Conservation (phyloP, 2,888 invertebrate species). For the Spodoptera picta region DNA sequence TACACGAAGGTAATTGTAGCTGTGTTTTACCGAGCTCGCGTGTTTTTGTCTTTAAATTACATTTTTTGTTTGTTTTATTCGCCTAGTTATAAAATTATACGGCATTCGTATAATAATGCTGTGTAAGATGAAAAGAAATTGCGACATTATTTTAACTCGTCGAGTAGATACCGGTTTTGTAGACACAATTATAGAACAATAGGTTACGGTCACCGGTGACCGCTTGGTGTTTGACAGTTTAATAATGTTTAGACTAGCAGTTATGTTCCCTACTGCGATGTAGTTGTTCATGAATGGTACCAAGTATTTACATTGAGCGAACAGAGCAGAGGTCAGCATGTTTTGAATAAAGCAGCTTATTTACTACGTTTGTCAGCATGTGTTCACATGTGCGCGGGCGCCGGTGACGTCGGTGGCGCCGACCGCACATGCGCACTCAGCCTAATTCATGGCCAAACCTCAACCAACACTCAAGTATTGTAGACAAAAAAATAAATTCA, state of each 20-base stretch:
- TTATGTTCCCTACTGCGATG: conserved; percentile 14
- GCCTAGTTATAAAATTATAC: conserved; percentile 53
- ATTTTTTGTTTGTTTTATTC: conserved; percentile 51
- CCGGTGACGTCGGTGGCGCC: conserved; percentile 57
- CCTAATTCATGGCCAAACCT: conserved; percentile 62
- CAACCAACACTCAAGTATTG: conserved; percentile 50
- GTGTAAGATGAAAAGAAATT: conserved; percentile 10
- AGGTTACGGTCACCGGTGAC: too few species aligned
- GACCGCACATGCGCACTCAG: conserved; percentile 70
- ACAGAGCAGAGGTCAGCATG: conserved; percentile 71
- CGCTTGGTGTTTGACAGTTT: too few species aligned
- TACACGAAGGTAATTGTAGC: conserved; percentile 67
- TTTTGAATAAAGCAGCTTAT: conserved; percentile 68
- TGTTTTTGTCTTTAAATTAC: conserved; percentile 62
- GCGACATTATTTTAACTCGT: conserved; percentile 10
- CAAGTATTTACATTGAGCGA: conserved; percentile 48
- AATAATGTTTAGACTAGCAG: conserved; percentile 13
- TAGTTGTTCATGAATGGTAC: conserved; percentile 35
- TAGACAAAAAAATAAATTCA: conserved; percentile 58
- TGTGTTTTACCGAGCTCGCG: conserved; percentile 64
- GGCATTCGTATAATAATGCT: conserved; percentile 29
- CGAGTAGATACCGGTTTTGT: too few species aligned
- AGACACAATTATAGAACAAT: too few species aligned
- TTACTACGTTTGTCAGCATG: conserved; percentile 69
- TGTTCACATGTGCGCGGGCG: conserved; percentile 76